phyloP scores from a whole-genome alignment of 2,797 vertebrate genomes.

The Halcyon badia region DNA sequence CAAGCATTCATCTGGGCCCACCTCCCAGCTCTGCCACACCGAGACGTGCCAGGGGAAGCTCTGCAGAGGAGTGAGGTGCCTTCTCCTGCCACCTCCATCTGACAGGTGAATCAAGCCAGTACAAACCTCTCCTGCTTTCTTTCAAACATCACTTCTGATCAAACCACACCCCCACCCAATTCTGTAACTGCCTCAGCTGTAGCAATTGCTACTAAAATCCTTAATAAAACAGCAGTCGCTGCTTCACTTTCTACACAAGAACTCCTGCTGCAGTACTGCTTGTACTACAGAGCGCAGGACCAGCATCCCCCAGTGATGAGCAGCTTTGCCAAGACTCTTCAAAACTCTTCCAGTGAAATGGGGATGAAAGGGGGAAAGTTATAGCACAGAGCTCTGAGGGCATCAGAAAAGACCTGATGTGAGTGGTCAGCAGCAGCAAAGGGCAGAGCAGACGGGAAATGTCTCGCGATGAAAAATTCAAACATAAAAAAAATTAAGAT shows the following conservation, averaged over 20 bases:
- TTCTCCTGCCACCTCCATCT: not conserved
- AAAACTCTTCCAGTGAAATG: not conserved
- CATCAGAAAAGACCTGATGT: not conserved
- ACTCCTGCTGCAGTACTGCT: not conserved
- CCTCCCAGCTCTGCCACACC: not conserved
- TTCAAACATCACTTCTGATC: not conserved
- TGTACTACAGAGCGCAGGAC: not conserved
- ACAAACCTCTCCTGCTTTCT: not conserved
- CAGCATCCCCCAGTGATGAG: not conserved
- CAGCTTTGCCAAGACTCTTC: not conserved
- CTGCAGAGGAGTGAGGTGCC: not conserved
- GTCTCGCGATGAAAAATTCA: not conserved
- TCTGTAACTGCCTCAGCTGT: not conserved
- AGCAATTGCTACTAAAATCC: not conserved
- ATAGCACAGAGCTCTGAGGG: not conserved
- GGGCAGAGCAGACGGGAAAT: not conserved
- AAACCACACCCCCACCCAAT: not conserved
- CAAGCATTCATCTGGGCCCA: not conserved
- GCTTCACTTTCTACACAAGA: not conserved
- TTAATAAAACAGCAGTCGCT: not conserved
- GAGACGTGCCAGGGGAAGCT: not conserved
- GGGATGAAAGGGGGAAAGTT: not conserved
- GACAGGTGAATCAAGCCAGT: not conserved
- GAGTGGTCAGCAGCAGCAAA: not conserved
- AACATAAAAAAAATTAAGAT: not conserved